Conservation (phyloP, 2,797 vertebrate species). For the Hypotaenidia philippensis region DNA sequence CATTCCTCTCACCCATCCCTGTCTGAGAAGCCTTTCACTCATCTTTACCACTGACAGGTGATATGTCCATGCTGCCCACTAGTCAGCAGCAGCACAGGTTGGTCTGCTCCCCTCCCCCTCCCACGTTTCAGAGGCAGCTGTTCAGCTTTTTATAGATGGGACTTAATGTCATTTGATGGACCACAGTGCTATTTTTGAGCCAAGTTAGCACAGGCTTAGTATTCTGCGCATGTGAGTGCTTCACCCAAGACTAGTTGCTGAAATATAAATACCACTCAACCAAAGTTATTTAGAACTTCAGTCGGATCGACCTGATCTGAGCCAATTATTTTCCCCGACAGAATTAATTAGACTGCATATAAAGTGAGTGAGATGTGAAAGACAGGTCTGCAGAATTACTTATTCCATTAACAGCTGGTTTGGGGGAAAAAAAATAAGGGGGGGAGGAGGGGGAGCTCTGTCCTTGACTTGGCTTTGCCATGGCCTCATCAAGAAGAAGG, state of each 20-base stretch:
- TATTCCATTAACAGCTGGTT: constrained; percentile 52
- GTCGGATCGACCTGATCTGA: constrained; percentile 60
- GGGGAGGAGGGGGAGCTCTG: not conserved
- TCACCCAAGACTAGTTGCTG: constrained; percentile 62
- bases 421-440: not conserved
- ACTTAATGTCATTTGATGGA: constrained; percentile 26
- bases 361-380: constrained; percentile 75
- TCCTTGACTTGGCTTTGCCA: constrained; percentile 58
- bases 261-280: constrained; percentile 72
- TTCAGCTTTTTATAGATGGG: constrained; percentile 39
- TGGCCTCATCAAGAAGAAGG: constrained; percentile 18
- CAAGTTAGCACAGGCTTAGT: constrained; percentile 50
- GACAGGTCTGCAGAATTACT: constrained; percentile 55
- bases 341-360: constrained; percentile 77
- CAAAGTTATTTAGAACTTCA: constrained; percentile 73
- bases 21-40: no score
- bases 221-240: constrained; percentile 38
- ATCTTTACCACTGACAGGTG: no score
- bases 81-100: fast-evolving
- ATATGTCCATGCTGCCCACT: fast-evolving
- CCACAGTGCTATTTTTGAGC: constrained; percentile 35
- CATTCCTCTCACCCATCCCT: not conserved
- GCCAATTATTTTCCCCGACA: constrained; percentile 75
- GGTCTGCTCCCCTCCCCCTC: not conserved
- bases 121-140: constrained; percentile 9